These are phyloP conservation scores for Crotalus adamanteus DNA, from an alignment of 2,797 vertebrate species.

Conservation along the genomic window DNA sequence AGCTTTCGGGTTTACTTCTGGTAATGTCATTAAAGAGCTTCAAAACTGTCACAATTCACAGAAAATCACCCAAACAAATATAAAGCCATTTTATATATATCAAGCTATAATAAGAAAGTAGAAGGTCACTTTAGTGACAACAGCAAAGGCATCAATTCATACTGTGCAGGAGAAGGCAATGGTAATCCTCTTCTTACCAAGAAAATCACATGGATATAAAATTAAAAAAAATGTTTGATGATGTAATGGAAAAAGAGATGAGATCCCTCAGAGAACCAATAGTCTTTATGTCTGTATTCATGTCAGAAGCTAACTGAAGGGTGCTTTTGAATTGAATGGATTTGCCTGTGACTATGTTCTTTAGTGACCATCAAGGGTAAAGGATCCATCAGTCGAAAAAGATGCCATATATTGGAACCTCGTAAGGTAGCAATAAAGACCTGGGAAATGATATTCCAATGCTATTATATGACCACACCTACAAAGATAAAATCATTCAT, in stretches of 20 bases:
- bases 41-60: not conserved
- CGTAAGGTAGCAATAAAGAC: not conserved
- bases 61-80: not conserved
- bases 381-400: not conserved
- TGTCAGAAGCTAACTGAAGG: not conserved
- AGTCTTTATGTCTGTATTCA: not conserved
- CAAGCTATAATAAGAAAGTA: not conserved
- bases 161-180: not conserved
- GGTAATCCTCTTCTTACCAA: not conserved
- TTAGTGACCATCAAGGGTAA: not conserved
- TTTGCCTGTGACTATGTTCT: not conserved
- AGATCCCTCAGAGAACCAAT: not conserved
- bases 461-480: not conserved
- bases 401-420: not conserved
- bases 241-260: not conserved
- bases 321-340: not conserved
- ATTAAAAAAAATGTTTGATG: not conserved
- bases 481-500: not conserved
- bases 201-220: not conserved
- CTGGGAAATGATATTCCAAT: not conserved
- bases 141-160: not conserved
- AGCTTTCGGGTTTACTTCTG: not conserved
- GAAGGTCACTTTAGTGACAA: not conserved
- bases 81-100: slow-evolving; percentile 19
- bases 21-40: not conserved